phyloP scores from a whole-genome alignment of 2,797 vertebrate genomes.

The Hydrophis major region DNA sequence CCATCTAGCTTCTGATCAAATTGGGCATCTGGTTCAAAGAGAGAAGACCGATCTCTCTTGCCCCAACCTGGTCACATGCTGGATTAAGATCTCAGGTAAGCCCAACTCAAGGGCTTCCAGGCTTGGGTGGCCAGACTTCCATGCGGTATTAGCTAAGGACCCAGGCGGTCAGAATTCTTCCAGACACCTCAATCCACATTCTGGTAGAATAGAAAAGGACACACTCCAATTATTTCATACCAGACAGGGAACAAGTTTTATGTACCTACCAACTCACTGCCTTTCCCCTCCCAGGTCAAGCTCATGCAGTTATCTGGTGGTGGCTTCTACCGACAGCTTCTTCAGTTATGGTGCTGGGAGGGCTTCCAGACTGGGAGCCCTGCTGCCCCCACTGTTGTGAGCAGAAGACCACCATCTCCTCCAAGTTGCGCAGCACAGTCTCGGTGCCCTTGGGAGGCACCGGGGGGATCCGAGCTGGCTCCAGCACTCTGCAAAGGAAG shows the following conservation, averaged over 20 bases:
- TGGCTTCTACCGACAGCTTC: slow-evolving; percentile 6
- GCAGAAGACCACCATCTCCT: slow-evolving; percentile 53
- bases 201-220: not conserved
- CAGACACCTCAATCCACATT: not conserved
- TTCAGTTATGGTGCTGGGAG: slow-evolving; percentile 5
- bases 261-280: not conserved
- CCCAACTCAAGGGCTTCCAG: not conserved
- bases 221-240: not conserved
- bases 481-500: slow-evolving; percentile 6
- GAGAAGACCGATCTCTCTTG: not conserved
- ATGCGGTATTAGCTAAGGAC: not conserved
- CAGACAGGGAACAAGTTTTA: not conserved
- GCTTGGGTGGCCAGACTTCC: not conserved
- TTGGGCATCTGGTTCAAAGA: not conserved
- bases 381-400: slow-evolving; percentile 17
- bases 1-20: not conserved
- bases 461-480: not conserved
- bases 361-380: not conserved
- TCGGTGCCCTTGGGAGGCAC: not conserved
- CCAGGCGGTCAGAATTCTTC: no score
- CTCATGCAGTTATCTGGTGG: not conserved
- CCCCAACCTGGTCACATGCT: not conserved
- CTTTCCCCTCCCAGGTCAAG: not conserved
- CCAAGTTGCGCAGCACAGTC: slow-evolving; percentile 53
- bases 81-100: not conserved